Evolutionary conservation across 2,797 vertebrate genomes (phyloP), one percentile per base, ranked within the genome.

Genomic region (Taeniopygia guttata): DNA sequence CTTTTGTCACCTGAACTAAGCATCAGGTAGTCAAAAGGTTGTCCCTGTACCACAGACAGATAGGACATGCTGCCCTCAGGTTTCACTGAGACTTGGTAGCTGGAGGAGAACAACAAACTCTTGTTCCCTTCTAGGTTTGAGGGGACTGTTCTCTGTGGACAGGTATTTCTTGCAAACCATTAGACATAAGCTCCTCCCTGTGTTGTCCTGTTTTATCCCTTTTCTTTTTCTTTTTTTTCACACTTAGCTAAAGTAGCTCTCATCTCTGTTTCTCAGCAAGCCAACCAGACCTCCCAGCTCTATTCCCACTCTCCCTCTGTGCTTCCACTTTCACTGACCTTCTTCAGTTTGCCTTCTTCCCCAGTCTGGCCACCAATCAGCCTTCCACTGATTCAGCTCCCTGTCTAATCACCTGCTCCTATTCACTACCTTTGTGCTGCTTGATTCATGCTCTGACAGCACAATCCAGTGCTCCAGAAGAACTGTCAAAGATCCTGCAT

Each of bases 381-480:
- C 30, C 23, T 64, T 86, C 34, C 62, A 58, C 21, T 54, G 46
- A 34, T 22, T 29, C 46, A 60, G 42, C 27, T 62, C 30, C 22
- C 29, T 51, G 21, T 86, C 64, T 29, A 38, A 56, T 62, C n/a
- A 20, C 58, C 66, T 72, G 56, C 36, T 92, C 25, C 20, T 29
- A 6, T 62, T 72, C n/a, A 51, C 30, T 55, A 58, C 27, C 43
- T 79, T 58, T 0, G 0, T 22, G 49, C 51, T 55, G 40, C 29
- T 89, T 46, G 30, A 40, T 19, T 40, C 2, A 0, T 13, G 25
- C 43, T 73, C 67, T 63, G 36, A 43, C 30, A 59, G 40, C 1
- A 2, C 73, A 45, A 17, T 5, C 56, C 79, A 67, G 26, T 29
- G 22, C 77, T 66, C 51, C 69, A 87, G n/a, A 63, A 63, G 0